Evolutionary conservation across 2,113 vertebrate genomes (phyloP), one percentile per base, ranked within the genome.

Genomic region (Calypte anna): DNA sequence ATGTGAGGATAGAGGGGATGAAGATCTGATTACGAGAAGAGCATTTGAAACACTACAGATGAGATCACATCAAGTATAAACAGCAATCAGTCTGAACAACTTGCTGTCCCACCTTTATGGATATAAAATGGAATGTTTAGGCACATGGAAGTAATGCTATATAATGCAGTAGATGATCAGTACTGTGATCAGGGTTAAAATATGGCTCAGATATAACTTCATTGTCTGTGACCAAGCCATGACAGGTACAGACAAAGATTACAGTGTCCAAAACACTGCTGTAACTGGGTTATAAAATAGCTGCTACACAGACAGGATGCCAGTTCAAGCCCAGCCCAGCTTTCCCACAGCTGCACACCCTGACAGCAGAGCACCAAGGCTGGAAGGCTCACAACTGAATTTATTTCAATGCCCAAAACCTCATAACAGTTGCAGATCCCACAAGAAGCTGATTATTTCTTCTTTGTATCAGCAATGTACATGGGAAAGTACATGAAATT

Each of bases 401-500:
- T 73, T 85, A 46, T 66, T 53, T 85, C 67, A 85, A 73, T 80
- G 23, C 36, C 79, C 20, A 75, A 24, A 40, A 40, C 11, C 25
- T 74, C 18, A 15, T 23, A 80, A 53, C 6, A 4, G 15, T 13
- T 85, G 30, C 59, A 87, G 91, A 85, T 89, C 31, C 44, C 74
- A 85, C 1, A 2, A 91, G 63, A 85, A 82, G 38, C 20, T 62
- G 59, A 43, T 80, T 89, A 75, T 89, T 87, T 76, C 30, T 12
- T 36, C 43, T 79, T 75, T 66, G 31, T 80, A 82, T 85, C 31
- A 69, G 70, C 81, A 90, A 85, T 87, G 80, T 9, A 69, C 2
- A 4, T 90, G 74, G 67, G 84, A 94, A 97, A 96, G 55, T 51
- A 51, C n/a, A 28, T 72, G 59, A 27, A 79, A 93, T 61, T 79